Conservation (phyloP, 1,140 invertebrate genomes). For the Campoletis sonorensis region DNA sequence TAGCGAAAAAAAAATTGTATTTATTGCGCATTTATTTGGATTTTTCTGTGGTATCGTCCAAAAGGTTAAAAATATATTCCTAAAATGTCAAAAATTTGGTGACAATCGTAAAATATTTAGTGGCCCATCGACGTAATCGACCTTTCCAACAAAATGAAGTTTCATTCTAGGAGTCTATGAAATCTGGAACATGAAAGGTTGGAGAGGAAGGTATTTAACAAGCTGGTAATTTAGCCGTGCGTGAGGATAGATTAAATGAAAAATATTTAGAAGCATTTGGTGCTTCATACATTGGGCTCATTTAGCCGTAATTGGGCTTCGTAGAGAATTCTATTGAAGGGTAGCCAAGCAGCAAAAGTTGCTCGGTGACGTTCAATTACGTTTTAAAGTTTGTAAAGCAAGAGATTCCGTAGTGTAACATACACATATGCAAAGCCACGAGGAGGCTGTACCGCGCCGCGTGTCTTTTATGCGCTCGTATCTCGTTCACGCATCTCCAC, state of each 20-base stretch:
- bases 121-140: too few relatives aligned
- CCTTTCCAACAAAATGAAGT: too few relatives aligned
- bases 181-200: too few relatives aligned
- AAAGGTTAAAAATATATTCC: too few relatives aligned
- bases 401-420: conserved; percentile 43
- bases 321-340: neutral
- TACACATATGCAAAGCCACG: neutral
- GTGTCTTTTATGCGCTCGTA: conserved; percentile 66
- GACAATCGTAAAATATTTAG: too few relatives aligned
- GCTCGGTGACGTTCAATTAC: conserved; percentile 69
- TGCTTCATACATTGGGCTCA: neutral
- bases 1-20: too few relatives aligned
- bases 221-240: neutral
- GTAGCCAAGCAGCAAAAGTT: conserved; percentile 37
- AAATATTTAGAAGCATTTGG: neutral
- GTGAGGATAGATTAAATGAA: too few relatives aligned
- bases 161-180: too few relatives aligned
- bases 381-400: conserved; percentile 66
- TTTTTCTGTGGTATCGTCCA: too few relatives aligned
- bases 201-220: neutral
- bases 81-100: too few relatives aligned
- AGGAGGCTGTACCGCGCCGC: conserved; percentile 49
- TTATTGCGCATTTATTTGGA: too few relatives aligned
- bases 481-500: conserved; percentile 67
- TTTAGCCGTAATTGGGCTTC: neutral